phyloP scores from a whole-genome alignment of 2,113 vertebrate genomes.

The Platanista minor region DNA sequence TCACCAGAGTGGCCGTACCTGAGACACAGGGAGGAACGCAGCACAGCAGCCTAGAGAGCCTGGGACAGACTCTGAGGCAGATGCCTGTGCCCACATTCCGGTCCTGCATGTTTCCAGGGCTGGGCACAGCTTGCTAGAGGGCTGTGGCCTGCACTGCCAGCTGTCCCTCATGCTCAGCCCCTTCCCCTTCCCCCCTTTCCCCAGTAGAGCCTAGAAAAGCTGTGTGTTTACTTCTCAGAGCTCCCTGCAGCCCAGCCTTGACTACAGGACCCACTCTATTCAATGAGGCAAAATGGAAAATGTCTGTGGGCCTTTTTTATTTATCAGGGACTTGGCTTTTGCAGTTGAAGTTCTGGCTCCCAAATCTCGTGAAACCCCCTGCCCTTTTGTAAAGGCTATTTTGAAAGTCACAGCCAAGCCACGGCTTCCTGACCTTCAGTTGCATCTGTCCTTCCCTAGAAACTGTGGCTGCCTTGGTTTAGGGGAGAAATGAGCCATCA shows the following conservation, averaged over 20 bases:
- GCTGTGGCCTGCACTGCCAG: rapidly evolving
- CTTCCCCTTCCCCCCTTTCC: neutral
- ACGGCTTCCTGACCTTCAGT: rapidly evolving
- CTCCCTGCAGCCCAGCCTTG: no score
- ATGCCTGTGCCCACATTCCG: rapidly evolving
- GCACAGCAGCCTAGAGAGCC: rapidly evolving
- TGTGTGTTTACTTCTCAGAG: rapidly evolving
- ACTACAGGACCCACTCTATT: rapidly evolving
- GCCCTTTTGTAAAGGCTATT: neutral
- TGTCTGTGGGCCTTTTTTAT: rapidly evolving
- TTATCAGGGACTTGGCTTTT: neutral
- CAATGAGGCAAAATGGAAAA: neutral
- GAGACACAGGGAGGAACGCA: rapidly evolving
- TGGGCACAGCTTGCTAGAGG: rapidly evolving
- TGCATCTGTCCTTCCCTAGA: neutral
- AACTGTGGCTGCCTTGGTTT: neutral
- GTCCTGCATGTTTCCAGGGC: rapidly evolving
- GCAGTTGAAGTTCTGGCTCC: no score
- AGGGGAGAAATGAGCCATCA: rapidly evolving
- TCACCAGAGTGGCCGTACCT: rapidly evolving
- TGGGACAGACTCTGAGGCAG: rapidly evolving
- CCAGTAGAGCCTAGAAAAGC: neutral
- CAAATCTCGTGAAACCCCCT: rapidly evolving
- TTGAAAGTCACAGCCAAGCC: neutral
- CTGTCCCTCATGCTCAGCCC: neutral